Base-by-base conservation (phyloP, 1,140 invertebrate genomes). In the Helicoverpa armigera region DNA sequence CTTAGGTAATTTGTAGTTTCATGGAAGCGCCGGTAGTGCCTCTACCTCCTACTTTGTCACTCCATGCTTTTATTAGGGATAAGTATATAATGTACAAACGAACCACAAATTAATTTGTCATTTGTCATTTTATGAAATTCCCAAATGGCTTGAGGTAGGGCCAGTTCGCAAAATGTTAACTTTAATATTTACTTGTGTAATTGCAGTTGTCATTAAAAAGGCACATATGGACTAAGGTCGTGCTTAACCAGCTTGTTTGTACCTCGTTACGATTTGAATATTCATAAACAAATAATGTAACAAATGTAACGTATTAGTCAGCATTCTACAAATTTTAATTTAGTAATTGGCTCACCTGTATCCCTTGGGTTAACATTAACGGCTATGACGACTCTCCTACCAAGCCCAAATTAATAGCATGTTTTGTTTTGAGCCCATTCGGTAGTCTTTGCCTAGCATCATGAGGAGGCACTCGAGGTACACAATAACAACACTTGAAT, bases 391-490 rank as follows among this genome's bases (percentile, higher is more conserved):
- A 31, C 79, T 77, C 51, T 80, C 53, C 61, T 78, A 86, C 83
- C 84, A 75, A 86, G 82, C 85, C 87, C 84, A 84, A 86, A 85
- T 73, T 70, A 61, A 83, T 77, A 75, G 82, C 74, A 78, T 65
- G 13, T 65, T 74, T 48, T 54, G 53, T 79, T 77, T 65, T 50
- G 29, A 65, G 29, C 60, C 50, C 50, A 58, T 48, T 80, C 51
- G 75, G 82, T 82, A 85, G 82, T 86, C 78, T 73, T 23, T 78
- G 31, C 48, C 70, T 29, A 70, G 70, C 88, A 87, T 14, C 86
- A 91, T 91, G 91, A 86, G 79, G 83, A 82, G 89, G 83, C 89
- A 89, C 82, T 87, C 88, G 50, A 91, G 87, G 91, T 56, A 43
- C 16, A 74, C 53, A 35, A 35, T 35, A 35, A 35, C 35, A 35